These are phyloP conservation scores for Drosophila neonasuta DNA, from an alignment of 2,888 invertebrate genomes.

Conservation along the genomic window DNA sequence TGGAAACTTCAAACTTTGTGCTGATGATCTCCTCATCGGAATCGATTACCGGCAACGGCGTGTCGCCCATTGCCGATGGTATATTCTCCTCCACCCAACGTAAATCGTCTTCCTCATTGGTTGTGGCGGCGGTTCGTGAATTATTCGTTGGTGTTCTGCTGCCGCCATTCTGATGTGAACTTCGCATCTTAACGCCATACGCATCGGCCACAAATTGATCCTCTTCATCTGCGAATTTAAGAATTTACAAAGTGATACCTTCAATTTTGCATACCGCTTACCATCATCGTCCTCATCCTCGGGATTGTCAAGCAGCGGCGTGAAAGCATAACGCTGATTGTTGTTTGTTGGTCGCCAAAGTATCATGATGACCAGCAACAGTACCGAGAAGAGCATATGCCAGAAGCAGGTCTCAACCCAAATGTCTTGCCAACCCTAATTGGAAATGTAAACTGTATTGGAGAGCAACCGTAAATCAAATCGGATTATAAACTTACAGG, in stretches of 20 bases:
- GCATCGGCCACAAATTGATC: conserved; percentile 93
- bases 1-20: conserved; percentile 93
- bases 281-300: conserved; percentile 90
- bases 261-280: conserved; percentile 36
- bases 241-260: not conserved
- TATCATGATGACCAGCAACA: conserved; percentile 95
- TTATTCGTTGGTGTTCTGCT: conserved; percentile 80
- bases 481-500: conserved; percentile 83
- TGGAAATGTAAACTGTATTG: not conserved
- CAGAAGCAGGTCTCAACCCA: conserved; percentile 98
- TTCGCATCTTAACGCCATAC: conserved; percentile 91
- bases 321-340: conserved; percentile 97
- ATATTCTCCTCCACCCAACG: conserved; percentile 98
- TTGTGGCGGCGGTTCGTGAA: conserved; percentile 75
- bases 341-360: conserved; percentile 98
- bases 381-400: conserved; percentile 95
- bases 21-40: conserved; percentile 92
- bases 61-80: conserved; percentile 88
- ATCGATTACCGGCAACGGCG: conserved; percentile 87
- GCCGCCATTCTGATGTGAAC: conserved; percentile 82
- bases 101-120: conserved; percentile 88
- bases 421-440: conserved; percentile 92
- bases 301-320: conserved; percentile 92
- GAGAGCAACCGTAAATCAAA: no score
- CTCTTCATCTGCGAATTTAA: conserved; percentile 86